Evolutionary conservation across 2,888 invertebrate species (phyloP).

Genomic region (Imbricaverruca yamaguchii): DNA sequence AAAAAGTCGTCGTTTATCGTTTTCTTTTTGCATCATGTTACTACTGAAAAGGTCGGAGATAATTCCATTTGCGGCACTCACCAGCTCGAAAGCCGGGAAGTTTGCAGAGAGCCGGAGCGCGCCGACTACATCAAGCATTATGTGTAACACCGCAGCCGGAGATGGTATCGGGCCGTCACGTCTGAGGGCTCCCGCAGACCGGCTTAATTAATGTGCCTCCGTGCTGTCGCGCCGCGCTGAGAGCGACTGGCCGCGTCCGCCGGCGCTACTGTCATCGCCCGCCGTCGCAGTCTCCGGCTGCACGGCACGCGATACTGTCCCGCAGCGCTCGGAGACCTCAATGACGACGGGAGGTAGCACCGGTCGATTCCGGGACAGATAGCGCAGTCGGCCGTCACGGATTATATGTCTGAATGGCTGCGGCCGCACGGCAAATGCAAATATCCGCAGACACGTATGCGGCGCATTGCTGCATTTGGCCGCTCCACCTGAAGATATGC

Average conservation of each 20-base stretch:
- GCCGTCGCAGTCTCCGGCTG: neutral
- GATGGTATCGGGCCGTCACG: neutral
- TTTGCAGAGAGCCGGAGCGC: neutral
- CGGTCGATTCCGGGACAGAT: neutral
- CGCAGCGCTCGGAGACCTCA: neutral
- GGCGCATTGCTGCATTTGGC: neutral
- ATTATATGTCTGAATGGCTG: neutral
- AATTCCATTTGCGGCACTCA: neutral
- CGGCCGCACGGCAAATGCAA: neutral
- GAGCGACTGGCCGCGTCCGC: too few relatives aligned
- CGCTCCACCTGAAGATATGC: too few relatives aligned
- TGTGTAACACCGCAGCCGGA: slow-evolving; percentile 3
- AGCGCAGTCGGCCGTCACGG: neutral
- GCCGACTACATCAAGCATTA: neutral
- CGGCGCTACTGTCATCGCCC: neutral
- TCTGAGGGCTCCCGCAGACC: neutral
- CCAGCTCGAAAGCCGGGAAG: neutral
- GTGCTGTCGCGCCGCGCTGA: neutral
- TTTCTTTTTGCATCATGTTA: neutral
- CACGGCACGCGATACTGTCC: neutral
- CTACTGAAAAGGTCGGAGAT: neutral
- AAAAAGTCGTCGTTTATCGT: neutral
- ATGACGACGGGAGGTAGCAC: neutral
- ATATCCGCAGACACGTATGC: neutral
- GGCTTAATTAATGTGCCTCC: neutral